Conservation (phyloP, 2,797 vertebrate species). For the Rhyacichthys aspro region DNA sequence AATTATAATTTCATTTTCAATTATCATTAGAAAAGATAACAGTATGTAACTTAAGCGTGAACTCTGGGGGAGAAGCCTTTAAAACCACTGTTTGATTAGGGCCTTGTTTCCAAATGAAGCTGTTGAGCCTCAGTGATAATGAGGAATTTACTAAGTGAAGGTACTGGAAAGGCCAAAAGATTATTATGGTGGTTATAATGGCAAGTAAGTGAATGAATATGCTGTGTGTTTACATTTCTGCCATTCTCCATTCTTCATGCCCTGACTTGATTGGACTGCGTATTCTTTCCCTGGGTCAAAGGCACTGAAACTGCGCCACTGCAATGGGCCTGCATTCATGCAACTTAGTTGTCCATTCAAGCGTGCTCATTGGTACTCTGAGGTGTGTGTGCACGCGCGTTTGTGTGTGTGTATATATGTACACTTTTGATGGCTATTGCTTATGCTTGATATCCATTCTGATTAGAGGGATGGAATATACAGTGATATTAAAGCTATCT, state of each 20-base stretch:
- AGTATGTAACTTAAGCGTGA: constrained; percentile 24
- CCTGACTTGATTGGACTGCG: constrained; percentile 58
- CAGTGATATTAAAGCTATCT: constrained; percentile 74
- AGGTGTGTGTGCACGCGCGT: constrained; percentile 42
- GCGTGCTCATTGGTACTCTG: constrained; percentile 70
- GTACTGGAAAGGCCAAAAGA: constrained; percentile 55
- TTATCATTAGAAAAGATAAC: constrained; percentile 6
- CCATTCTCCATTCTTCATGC: constrained; percentile 35
- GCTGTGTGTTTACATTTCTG: constrained; percentile 55
- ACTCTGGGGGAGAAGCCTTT: constrained; percentile 10
- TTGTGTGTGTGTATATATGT: constrained; percentile 28
- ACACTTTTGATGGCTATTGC: constrained; percentile 70
- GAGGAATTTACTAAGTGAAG: constrained; percentile 64
- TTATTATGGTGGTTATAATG: constrained; percentile 33
- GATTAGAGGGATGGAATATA: constrained; percentile 60
- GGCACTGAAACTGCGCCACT: constrained; percentile 74
- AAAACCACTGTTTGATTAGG: constrained; percentile 14
- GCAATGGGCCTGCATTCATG: constrained; percentile 68
- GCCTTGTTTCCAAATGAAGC: constrained; percentile 10
- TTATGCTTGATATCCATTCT: constrained; percentile 74
- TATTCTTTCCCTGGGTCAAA: constrained; percentile 63
- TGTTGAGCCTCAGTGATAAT: constrained; percentile 51
- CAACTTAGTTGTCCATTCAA: constrained; percentile 65
- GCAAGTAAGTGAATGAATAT: constrained; percentile 35
- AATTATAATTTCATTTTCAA: constrained; percentile 4